Evolutionary conservation across 2,888 invertebrate genomes (phyloP).

Genomic region (Drosophila phalerata): DNA sequence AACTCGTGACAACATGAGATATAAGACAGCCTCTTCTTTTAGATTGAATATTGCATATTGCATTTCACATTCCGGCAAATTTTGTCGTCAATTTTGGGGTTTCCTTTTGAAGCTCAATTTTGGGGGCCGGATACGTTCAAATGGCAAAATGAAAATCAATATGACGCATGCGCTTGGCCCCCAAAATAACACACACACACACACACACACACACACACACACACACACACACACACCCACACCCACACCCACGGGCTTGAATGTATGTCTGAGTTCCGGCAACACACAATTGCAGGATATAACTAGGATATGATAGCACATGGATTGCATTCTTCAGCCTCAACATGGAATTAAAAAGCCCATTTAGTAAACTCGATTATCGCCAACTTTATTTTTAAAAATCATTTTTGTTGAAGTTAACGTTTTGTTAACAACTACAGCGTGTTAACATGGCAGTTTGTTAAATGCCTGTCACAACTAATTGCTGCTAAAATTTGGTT

Average conservation of each 20-base stretch:
- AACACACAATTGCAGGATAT: slow-evolving; percentile 46
- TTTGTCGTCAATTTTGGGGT: slow-evolving; percentile 67
- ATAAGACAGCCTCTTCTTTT: not conserved
- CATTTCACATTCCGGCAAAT: slow-evolving; percentile 47
- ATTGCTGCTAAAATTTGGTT: not conserved
- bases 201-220: slow-evolving; percentile 14
- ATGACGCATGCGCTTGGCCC: slow-evolving; percentile 74
- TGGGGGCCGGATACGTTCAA: slow-evolving; percentile 47
- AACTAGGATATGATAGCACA: slow-evolving; percentile 28
- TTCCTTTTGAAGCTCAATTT: slow-evolving; percentile 71
- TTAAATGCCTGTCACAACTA: not conserved
- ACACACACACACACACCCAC: slow-evolving; percentile 6
- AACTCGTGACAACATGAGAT: not conserved
- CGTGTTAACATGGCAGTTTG: slow-evolving; percentile 1
- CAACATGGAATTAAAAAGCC: slow-evolving; percentile 13
- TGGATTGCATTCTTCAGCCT: not conserved
- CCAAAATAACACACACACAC: slow-evolving; percentile 5
- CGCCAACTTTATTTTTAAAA: not conserved
- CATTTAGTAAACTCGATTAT: slow-evolving; percentile 9
- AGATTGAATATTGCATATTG: slow-evolving; percentile 21
- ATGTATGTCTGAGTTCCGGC: slow-evolving; percentile 30
- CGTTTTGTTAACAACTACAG: not conserved
- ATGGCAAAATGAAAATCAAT: slow-evolving; percentile 71
- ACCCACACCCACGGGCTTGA: slow-evolving; percentile 9
- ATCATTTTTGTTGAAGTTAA: not conserved